Percentiles rank a stretch among this genome's conserved stretches.
These are phyloP conservation scores for Marcusenius ussheri DNA, from an alignment of 2,113 vertebrate species.

Conservation along the genomic window DNA sequence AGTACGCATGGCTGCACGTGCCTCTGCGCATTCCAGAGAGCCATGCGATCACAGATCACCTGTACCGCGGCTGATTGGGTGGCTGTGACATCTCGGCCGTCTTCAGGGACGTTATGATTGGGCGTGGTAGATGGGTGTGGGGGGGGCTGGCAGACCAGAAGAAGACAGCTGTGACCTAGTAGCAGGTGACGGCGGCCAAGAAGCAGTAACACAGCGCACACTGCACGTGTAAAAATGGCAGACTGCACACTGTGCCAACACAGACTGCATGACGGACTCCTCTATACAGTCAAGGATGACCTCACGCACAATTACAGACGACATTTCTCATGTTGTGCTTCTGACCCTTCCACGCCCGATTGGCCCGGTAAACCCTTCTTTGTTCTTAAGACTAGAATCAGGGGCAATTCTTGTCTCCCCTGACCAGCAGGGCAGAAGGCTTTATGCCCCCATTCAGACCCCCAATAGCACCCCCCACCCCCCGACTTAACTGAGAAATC, in stretches of 20 bases:
- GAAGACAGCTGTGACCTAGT: neutral
- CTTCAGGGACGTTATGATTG: neutral
- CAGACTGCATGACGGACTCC: neutral
- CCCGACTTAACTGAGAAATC: neutral
- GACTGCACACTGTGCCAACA: neutral
- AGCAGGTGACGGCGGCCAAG: neutral
- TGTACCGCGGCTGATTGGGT: neutral
- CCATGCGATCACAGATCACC: neutral
- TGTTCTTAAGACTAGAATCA: neutral
- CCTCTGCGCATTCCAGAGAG: neutral
- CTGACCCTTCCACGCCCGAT: neutral
- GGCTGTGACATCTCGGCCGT: neutral
- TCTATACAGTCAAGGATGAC: neutral
- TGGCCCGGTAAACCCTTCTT: neutral
- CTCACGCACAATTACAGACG: neutral
- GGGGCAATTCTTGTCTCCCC: neutral
- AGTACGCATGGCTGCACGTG: neutral
- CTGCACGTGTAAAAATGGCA: neutral
- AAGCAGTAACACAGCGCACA: neutral
- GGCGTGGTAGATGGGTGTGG: neutral
- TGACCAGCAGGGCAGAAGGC: neutral
- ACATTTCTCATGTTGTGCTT: neutral
- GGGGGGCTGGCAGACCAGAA: neutral
- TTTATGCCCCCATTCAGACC: neutral
- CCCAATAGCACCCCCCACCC: neutral